These are phyloP conservation scores for Schrankia costaestrigalis DNA, from an alignment of 2,888 invertebrate genomes.

Conservation along the genomic window DNA sequence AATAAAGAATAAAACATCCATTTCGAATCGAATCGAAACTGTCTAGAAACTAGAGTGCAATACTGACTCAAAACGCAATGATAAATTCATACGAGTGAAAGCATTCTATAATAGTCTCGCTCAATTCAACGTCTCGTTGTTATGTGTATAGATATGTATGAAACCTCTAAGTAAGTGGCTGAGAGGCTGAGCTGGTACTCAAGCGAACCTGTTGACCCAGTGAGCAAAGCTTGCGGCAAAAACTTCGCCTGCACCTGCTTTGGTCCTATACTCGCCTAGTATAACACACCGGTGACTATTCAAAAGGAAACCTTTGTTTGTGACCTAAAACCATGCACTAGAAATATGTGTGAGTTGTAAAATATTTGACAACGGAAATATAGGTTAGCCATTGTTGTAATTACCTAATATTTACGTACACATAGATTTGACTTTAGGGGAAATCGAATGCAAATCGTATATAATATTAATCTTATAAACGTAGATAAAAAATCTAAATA, in stretches of 20 bases:
- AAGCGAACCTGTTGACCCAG: conserved; percentile 72
- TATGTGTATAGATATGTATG: conserved; percentile 39
- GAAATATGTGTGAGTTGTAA: conserved; percentile 20
- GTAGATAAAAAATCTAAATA: too few species aligned
- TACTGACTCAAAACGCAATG: conserved; percentile 29
- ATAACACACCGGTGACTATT: conserved; percentile 41
- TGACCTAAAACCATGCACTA: conserved; percentile 41
- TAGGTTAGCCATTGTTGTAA: too few species aligned
- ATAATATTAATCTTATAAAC: too few species aligned
- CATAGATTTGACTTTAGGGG: too few species aligned
- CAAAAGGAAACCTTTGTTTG: conserved; percentile 50
- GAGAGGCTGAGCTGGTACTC: conserved; percentile 64
- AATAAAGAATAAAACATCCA: conserved; percentile 71
- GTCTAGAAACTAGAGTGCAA: conserved; percentile 57
- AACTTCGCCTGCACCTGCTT: conserved; percentile 58
- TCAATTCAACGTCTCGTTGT: conserved; percentile 30
- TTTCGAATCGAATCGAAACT: conserved; percentile 49
- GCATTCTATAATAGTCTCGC: conserved; percentile 23
- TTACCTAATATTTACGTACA: too few species aligned
- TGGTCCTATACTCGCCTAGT: conserved; percentile 44
- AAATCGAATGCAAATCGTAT: too few species aligned
- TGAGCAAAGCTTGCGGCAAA: conserved; percentile 61
- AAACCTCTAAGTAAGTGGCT: conserved; percentile 64
- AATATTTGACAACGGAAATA: too few species aligned
- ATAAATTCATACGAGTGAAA: conserved; percentile 14